Conservation (phyloP, 1,140 invertebrate species). For the Linepithema humile region DNA sequence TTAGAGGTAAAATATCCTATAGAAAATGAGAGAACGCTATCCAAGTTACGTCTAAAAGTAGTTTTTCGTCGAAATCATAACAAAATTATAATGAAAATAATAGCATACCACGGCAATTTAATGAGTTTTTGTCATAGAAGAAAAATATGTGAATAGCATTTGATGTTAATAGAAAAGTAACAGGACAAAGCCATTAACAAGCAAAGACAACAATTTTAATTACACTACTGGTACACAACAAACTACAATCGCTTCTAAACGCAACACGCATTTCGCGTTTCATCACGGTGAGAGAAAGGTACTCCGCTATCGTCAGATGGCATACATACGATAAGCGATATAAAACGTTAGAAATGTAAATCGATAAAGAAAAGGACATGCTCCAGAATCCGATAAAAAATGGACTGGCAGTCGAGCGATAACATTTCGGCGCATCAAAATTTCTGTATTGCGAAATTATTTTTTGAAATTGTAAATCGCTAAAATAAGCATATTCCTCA, state of each 20-base stretch:
- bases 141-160: no score
- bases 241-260: constrained; percentile 19
- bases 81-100: no score
- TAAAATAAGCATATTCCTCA: background rate
- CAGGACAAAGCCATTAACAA: no score
- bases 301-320: constrained; percentile 18
- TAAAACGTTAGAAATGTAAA: constrained; percentile 15
- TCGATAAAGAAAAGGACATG: background rate
- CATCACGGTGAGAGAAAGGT: background rate
- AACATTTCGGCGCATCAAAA: background rate
- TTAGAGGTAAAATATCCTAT: no score
- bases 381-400: background rate
- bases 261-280: constrained; percentile 3
- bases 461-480: background rate
- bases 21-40: no score
- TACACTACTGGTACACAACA: background rate
- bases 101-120: no score
- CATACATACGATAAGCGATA: constrained; percentile 40
- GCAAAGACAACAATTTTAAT: background rate
- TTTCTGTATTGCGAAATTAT: background rate
- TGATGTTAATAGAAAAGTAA: no score
- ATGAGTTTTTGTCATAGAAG: no score
- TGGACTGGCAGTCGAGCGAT: background rate
- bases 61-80: no score
- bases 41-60: no score